A percentile compares a stretch with the other conserved stretches of the same genome.
These are phyloP conservation scores for Melanotus villosus DNA, from an alignment of 2,888 invertebrate species.

Conservation along the genomic window DNA sequence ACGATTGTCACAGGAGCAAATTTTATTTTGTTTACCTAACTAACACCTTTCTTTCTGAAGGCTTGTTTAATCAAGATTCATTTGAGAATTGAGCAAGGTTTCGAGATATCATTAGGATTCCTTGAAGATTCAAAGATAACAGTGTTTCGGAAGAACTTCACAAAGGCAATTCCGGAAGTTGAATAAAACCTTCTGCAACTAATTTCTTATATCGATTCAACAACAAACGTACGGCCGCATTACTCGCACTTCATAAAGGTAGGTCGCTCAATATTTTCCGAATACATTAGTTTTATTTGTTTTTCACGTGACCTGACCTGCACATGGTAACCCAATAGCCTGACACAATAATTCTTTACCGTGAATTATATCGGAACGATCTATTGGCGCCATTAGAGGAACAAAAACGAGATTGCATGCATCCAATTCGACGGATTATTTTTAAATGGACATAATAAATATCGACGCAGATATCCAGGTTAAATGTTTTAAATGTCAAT, in stretches of 20 bases:
- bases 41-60: too few relatives aligned
- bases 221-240: constrained; percentile 51
- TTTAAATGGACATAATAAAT: constrained; percentile 3
- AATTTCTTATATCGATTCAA: constrained; percentile 37
- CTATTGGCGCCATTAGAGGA: constrained; percentile 10
- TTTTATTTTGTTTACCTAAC: too few relatives aligned
- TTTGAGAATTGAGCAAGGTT: too few relatives aligned
- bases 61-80: too few relatives aligned
- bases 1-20: too few relatives aligned
- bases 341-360: constrained; percentile 33
- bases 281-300: constrained; percentile 51
- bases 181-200: not conserved
- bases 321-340: constrained; percentile 40
- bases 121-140: too few relatives aligned
- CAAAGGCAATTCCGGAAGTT: too few relatives aligned
- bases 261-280: constrained; percentile 57
- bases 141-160: too few relatives aligned
- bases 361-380: constrained; percentile 24
- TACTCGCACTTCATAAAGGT: constrained; percentile 51
- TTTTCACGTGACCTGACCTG: constrained; percentile 46
- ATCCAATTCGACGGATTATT: not conserved
- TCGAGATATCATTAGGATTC: too few relatives aligned
- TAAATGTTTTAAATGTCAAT: not conserved
- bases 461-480: not conserved
- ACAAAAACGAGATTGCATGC: constrained; percentile 2